These are phyloP conservation scores for Patella ulyssiponensis DNA, from an alignment of 2,888 invertebrate genomes.

Conservation along the genomic window DNA sequence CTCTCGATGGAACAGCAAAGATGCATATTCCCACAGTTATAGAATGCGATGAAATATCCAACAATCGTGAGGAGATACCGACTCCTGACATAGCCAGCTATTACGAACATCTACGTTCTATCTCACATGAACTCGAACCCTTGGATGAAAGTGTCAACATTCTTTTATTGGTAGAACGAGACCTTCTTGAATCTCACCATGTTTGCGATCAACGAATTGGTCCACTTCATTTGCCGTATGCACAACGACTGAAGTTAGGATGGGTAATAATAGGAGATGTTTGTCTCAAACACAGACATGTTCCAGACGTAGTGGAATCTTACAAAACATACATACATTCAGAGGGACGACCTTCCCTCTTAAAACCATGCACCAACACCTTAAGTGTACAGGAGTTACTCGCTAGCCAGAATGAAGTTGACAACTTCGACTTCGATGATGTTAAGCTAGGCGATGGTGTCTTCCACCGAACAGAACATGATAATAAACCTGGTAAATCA, in stretches of 20 bases:
- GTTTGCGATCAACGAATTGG: conserved; percentile 11
- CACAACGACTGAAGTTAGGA: conserved; percentile 9
- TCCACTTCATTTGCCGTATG: conserved; percentile 6
- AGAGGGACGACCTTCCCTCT: background rate
- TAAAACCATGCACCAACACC: background rate
- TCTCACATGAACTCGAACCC: background rate
- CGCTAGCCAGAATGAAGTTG: background rate
- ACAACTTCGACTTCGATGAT: background rate
- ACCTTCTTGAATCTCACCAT: conserved; percentile 8
- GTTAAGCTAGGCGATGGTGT: conserved; percentile 2
- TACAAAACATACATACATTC: conserved; percentile 5
- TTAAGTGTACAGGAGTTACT: background rate
- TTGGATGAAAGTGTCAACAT: conserved; percentile 7
- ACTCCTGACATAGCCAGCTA: conserved; percentile 31
- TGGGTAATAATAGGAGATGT: conserved; percentile 3
- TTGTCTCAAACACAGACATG: background rate
- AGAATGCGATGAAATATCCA: conserved; percentile 35
- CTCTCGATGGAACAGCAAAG: conserved; percentile 17
- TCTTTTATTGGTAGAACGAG: background rate
- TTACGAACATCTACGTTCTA: conserved; percentile 23
- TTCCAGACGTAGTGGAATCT: background rate
- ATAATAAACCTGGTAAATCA: conserved; percentile 28
- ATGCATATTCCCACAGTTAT: conserved; percentile 27
- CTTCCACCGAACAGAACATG: conserved; percentile 27
- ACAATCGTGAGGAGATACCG: conserved; percentile 32